Percentiles rank a stretch among this genome's conserved stretches.
Conservation (phyloP, 2,113 vertebrate species). For the Xyliphius kryptos region DNA sequence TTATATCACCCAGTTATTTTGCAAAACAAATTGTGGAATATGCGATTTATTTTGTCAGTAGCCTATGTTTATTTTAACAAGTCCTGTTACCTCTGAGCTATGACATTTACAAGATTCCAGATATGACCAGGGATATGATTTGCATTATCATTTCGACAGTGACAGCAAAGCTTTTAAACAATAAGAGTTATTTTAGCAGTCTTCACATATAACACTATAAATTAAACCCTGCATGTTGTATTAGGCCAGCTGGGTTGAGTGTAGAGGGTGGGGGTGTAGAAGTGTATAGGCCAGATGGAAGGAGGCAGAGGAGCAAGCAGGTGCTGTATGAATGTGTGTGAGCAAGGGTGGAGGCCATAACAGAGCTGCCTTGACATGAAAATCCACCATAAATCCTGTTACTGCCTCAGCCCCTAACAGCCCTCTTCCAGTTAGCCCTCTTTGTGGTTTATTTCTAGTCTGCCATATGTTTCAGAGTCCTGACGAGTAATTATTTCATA, state of each 20-base stretch:
- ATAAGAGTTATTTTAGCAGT: conserved; percentile 51
- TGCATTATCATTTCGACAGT: no score
- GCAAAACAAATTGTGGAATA: no score
- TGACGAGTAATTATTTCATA: conserved; percentile 62
- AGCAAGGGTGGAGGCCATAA: conserved; percentile 54
- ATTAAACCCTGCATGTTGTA: conserved; percentile 52
- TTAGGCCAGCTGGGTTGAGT: not conserved
- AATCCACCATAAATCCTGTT: conserved; percentile 71
- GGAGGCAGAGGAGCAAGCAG: conserved; percentile 50
- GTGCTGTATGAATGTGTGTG: conserved; percentile 49
- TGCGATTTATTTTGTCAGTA: no score
- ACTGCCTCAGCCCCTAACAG: conserved; percentile 45
- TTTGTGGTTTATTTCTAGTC: conserved; percentile 62
- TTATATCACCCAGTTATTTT: no score
- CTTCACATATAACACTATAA: conserved; percentile 68
- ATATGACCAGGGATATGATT: no score
- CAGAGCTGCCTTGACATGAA: conserved; percentile 63
- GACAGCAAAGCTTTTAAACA: no score
- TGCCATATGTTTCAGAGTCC: conserved; percentile 52
- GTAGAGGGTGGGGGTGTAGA: not conserved
- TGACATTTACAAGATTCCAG: no score
- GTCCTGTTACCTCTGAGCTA: no score
- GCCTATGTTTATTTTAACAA: no score
- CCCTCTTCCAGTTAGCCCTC: conserved; percentile 25
- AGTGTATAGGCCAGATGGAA: not conserved